phyloP scores from a whole-genome alignment of 2,888 invertebrate species.

The Hypsopygia costalis region DNA sequence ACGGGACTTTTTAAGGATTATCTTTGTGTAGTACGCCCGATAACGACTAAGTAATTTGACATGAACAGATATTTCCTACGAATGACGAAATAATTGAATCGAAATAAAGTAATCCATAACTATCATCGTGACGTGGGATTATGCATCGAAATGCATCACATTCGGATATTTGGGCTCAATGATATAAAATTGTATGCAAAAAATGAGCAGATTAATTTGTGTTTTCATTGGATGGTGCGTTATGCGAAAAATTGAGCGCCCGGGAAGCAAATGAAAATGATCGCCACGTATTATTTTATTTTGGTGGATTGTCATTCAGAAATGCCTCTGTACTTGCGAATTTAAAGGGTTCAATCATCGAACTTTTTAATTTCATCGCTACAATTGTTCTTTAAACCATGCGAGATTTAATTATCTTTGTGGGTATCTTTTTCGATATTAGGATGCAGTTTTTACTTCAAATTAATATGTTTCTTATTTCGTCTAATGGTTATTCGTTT shows the following conservation, averaged over 20 bases:
- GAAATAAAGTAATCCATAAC: slow-evolving; percentile 67
- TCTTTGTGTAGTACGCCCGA: slow-evolving; percentile 25
- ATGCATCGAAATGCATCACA: slow-evolving; percentile 57
- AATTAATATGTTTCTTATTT: no score
- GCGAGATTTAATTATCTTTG: no score
- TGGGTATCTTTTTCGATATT: no score
- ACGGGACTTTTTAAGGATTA: slow-evolving; percentile 40
- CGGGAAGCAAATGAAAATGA: slow-evolving; percentile 72
- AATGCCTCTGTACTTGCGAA: slow-evolving; percentile 35
- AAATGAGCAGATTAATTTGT: slow-evolving; percentile 80
- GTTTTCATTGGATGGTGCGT: slow-evolving; percentile 75
- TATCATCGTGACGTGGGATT: slow-evolving; percentile 67
- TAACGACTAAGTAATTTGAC: slow-evolving; percentile 27
- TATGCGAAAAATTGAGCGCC: slow-evolving; percentile 76
- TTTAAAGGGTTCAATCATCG: slow-evolving; percentile 8
- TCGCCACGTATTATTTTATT: slow-evolving; percentile 62
- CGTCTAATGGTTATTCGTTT: no score
- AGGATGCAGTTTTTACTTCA: no score
- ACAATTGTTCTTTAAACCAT: no score
- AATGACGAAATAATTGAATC: slow-evolving; percentile 62
- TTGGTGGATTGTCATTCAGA: slow-evolving; percentile 53
- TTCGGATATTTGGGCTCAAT: slow-evolving; percentile 70
- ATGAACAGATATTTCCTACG: slow-evolving; percentile 47
- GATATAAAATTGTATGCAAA: slow-evolving; percentile 76
- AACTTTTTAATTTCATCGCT: neutral